These are phyloP conservation scores for Coregonus sp. DNA, from an alignment of 2,797 vertebrate species.

Conservation along the genomic window DNA sequence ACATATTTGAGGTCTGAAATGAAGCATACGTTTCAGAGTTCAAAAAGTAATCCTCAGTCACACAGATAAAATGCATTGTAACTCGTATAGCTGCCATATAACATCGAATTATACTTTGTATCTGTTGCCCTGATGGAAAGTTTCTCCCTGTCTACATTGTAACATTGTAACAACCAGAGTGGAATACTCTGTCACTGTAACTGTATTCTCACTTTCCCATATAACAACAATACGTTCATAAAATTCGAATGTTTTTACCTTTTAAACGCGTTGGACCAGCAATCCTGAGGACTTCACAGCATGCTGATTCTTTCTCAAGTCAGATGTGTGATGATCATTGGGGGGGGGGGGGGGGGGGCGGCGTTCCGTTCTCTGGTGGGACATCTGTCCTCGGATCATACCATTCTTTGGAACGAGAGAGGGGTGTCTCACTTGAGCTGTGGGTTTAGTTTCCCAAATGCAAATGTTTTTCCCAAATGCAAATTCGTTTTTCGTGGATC, in stretches of 20 bases:
- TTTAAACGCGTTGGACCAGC: constrained; percentile 7
- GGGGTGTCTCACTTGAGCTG: background rate
- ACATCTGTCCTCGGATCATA: constrained; percentile 64
- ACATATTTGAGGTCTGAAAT: background rate
- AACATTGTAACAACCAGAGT: background rate
- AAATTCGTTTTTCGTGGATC: background rate
- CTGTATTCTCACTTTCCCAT: background rate
- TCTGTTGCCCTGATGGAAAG: background rate
- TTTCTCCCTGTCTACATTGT: background rate
- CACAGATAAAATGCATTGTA: background rate
- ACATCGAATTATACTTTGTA: background rate
- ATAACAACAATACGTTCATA: background rate
- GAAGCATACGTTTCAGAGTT: background rate
- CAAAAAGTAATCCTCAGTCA: background rate
- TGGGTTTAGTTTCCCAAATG: rapidly evolving
- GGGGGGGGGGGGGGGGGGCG: background rate
- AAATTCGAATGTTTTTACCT: constrained; percentile 27
- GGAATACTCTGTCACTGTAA: background rate
- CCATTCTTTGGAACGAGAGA: constrained; percentile 29
- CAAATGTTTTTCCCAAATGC: rapidly evolving
- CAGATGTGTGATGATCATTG: constrained; percentile 24
- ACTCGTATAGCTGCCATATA: background rate
- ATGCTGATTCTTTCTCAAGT: constrained; percentile 49
- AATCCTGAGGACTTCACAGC: background rate
- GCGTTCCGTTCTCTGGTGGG: constrained; percentile 37